These are phyloP conservation scores for Lutjanus erythropterus DNA, from an alignment of 2,113 vertebrate genomes.

Conservation along the genomic window DNA sequence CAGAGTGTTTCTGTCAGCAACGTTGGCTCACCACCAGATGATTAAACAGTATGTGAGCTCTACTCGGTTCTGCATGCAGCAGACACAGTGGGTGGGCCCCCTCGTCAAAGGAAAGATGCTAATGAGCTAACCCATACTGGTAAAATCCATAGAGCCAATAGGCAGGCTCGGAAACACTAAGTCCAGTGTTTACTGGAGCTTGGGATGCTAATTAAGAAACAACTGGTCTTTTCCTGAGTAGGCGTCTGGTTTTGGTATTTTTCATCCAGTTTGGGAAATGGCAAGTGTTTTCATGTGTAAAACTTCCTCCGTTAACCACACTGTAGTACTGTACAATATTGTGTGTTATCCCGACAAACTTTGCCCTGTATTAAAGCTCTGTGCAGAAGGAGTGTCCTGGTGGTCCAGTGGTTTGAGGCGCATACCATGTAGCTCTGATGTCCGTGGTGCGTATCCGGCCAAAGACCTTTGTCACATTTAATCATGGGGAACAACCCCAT, in stretches of 20 bases:
- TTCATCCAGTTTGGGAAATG: conserved; percentile 70
- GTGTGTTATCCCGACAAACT: conserved; percentile 47
- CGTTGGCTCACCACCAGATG: conserved; percentile 68
- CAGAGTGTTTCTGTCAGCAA: conserved; percentile 67
- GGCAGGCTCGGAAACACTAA: conserved; percentile 67
- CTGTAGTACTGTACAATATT: conserved; percentile 53
- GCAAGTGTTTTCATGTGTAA: conserved; percentile 75
- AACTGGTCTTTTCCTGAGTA: conserved; percentile 73
- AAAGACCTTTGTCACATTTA: conserved; percentile 48
- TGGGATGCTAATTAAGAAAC: conserved; percentile 73
- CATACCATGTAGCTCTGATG: conserved; percentile 41
- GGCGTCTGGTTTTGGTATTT: conserved; percentile 74
- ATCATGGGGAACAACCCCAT: conserved; percentile 4
- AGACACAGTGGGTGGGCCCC: conserved; percentile 80
- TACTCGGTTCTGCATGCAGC: conserved; percentile 53
- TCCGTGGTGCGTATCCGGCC: conserved; percentile 24
- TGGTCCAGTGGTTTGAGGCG: conserved; percentile 65
- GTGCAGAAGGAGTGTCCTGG: conserved; percentile 38
- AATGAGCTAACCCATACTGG: conserved; percentile 73
- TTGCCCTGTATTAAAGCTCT: conserved; percentile 43
- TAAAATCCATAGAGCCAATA: conserved; percentile 64
- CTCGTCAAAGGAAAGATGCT: conserved; percentile 77
- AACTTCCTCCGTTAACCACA: conserved; percentile 72
- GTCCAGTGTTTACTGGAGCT: conserved; percentile 75
- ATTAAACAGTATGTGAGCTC: conserved; percentile 70